Evolutionary conservation across 2,888 invertebrate species (phyloP), one percentile per base, ranked within the genome.

Genomic region (Parascotia fuliginaria): DNA sequence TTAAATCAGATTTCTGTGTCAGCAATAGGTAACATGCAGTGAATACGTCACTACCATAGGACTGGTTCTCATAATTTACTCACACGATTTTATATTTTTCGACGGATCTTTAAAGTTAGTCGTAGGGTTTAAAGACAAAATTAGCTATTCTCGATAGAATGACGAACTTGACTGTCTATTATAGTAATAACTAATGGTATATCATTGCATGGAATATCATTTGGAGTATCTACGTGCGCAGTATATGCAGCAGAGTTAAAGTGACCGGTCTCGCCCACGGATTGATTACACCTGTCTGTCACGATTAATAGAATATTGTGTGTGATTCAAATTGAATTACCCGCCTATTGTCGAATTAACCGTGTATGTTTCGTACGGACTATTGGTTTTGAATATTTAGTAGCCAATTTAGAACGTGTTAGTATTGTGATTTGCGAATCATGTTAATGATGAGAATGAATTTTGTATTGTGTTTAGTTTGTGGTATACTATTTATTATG

Each of bases 211-310:
- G 31, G 28, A 41, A 45, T 47, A 51, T 44, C 32, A 49, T 42
- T 59, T 32, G 54, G 50, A 50, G 50, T 42, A 57, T 32, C 52
- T 50, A 50, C 48, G n/a, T n/a, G n/a, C 34, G 54, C 52, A 50
- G 50, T 42, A 57, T 32, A 52, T 50, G 48, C 48, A 42, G 38
- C 51, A 53, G 61, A 70, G 65, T 72, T 82, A 76, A 75, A 78
- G 76, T 73, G 73, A 66, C 60, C 70, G 65, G 65, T 69, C 62
- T 58, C 50, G 54, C 57, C 51, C 57, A 68, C 71, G 76, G 83
- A 83, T 88, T 89, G 88, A 89, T 91, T 91, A 90, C 89, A 88
- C 87, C 90, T 90, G 91, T 87, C 89, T 83, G 75, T 88, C 89
- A 87, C 83, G 81, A 88, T 87, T 88, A 89, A 91, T 90, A 89